phyloP scores from a whole-genome alignment of 2,797 vertebrate genomes.

The Mastacembelus armatus region DNA sequence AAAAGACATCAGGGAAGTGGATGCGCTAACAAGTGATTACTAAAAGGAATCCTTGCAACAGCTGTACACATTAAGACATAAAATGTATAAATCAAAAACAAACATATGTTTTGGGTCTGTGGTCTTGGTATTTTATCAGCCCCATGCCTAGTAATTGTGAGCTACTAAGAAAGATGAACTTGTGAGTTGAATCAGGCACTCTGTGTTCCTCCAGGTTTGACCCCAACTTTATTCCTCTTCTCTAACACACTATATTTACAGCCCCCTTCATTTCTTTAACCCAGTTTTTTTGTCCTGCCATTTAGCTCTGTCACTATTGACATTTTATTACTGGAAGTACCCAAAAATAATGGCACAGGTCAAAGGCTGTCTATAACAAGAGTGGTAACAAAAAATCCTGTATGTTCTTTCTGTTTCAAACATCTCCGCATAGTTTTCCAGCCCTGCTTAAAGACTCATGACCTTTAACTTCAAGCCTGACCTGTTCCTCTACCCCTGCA shows the following conservation, averaged over 20 bases:
- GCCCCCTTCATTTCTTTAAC: background rate
- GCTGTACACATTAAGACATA: too few relatives aligned
- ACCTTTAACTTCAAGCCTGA: slow-evolving; percentile 58
- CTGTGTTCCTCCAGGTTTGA: slow-evolving; percentile 13
- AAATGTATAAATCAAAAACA: background rate
- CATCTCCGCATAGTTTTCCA: slow-evolving; percentile 4
- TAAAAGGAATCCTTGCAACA: background rate
- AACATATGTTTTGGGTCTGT: background rate
- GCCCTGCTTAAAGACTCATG: slow-evolving; percentile 11
- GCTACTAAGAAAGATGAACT: slow-evolving; percentile 41
- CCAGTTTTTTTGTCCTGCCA: background rate
- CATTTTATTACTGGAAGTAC: slow-evolving; percentile 9
- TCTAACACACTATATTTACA: background rate
- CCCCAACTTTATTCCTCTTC: slow-evolving; percentile 2
- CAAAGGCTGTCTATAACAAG: slow-evolving; percentile 6
- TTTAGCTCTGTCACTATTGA: background rate
- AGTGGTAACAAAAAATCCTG: background rate
- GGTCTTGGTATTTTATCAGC: background rate
- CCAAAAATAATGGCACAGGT: background rate
- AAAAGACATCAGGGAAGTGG: background rate
- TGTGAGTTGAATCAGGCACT: slow-evolving; percentile 23
- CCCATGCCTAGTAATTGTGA: slow-evolving; percentile 25
- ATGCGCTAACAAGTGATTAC: background rate
- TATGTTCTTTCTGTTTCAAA: slow-evolving; percentile 3
- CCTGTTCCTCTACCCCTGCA: slow-evolving; percentile 29